Base-by-base conservation (phyloP, 2,888 invertebrate genomes). In the Celastrina argiolus region DNA sequence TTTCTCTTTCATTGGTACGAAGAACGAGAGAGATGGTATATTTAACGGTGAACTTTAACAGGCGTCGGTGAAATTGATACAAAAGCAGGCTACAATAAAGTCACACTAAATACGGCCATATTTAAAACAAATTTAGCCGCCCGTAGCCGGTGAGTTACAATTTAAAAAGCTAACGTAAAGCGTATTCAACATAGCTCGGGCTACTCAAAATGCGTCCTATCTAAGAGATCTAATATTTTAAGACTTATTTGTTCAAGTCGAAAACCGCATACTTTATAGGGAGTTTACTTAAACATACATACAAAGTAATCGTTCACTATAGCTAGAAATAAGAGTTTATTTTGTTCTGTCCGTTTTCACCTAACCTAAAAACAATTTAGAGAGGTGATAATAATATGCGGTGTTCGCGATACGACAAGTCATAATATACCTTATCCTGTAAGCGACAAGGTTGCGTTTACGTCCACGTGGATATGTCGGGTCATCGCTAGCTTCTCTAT, bases 211-310 rank as follows among this genome's bases (percentile, higher is more conserved):
- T 65, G 39, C 51, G 59, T 66, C 66, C 67, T 69, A 69, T 63
- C 69, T 69, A 69, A 67, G 69, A 69, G 69, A 69, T 69, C 69
- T 65, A 64, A 56, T 59, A 39, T 64, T 61, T 61, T 61, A 36
- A 61, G 61, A 36, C 61, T 61, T 61, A 7, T 18, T 22, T 12
- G 18, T 18, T 61, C 59, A 34, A 34, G n/a, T 31, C 28, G 51
- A 34, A 36, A 56, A 64, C 64, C 64, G 51, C 51, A 56, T 64
- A 56, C 36, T 22, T 39, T 16, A 36, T 39, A 14, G 41, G 63
- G 39, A 51, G 51, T 51, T 1, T 12, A 36, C 51, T 51, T 51
- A 51, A 51, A 51, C 51, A 51, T 51, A 51, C 51, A 51, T 51
- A 51, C 51, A 51, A 51, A 51, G 51, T 51, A 51, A 51, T 51